Conservation (phyloP, 2,113 vertebrate genomes). For the Oxygymnocypris stewartii region DNA sequence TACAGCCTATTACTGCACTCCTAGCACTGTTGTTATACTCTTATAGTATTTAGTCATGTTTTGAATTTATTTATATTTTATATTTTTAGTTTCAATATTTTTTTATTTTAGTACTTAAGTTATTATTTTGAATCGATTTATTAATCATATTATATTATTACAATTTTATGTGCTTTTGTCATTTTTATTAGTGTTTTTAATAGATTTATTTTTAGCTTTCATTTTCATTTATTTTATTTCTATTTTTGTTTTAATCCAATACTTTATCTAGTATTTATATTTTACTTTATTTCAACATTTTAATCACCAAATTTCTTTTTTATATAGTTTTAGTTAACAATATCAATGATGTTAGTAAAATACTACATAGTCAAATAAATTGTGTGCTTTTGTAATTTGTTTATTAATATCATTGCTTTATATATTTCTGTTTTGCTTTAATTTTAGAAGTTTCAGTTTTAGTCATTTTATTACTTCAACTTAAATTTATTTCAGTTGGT, state of each 20-base stretch:
- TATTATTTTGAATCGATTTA: too few relatives aligned
- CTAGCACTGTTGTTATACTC: neutral
- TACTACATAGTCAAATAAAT: neutral
- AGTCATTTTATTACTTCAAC: too few relatives aligned
- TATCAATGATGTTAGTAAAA: neutral
- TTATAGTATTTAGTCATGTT: neutral
- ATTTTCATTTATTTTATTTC: neutral
- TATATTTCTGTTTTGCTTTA: too few relatives aligned
- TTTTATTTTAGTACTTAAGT: too few relatives aligned
- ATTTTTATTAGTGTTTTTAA: neutral
- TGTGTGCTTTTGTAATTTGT: too few relatives aligned
- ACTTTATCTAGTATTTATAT: neutral
- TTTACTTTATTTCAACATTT: neutral
- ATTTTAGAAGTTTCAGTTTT: too few relatives aligned
- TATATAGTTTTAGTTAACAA: neutral
- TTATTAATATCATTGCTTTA: too few relatives aligned
- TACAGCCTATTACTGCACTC: constrained; percentile 58
- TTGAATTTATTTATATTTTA: neutral
- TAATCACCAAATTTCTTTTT: neutral
- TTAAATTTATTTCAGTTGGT: too few relatives aligned
- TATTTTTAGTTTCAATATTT: neutral
- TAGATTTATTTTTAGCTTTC: neutral
- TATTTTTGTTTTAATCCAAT: too few relatives aligned
- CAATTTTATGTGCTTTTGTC: neutral
- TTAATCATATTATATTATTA: too few relatives aligned